A percentile compares a stretch with the other conserved stretches of the same genome.
phyloP scores from a whole-genome alignment of 2,888 invertebrate genomes.

The Hyposoter didymator region DNA sequence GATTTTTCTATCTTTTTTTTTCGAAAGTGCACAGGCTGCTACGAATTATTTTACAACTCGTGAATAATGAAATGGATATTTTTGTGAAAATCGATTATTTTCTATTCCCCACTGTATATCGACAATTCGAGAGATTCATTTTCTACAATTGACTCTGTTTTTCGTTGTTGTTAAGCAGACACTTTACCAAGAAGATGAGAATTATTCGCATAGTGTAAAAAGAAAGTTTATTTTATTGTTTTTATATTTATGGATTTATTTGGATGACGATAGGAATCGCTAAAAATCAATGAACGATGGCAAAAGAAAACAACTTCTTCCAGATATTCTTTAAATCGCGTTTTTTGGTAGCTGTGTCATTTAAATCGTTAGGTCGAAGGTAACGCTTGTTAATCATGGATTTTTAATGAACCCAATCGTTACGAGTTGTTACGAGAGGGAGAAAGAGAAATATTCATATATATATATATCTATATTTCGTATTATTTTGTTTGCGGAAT shows the following conservation, averaged over 20 bases:
- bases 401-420: background rate
- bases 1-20: background rate
- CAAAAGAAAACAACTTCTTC: conserved; percentile 42
- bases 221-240: conserved; percentile 22
- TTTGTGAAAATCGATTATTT: conserved; percentile 1
- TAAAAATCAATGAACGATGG: conserved; percentile 36
- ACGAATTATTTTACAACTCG: conserved; percentile 18
- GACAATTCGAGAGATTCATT: conserved; percentile 38
- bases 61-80: background rate
- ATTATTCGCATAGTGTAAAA: conserved; percentile 37
- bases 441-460: conserved; percentile 9
- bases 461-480: conserved; percentile 12
- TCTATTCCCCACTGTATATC: conserved; percentile 6
- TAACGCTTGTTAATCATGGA: background rate
- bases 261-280: conserved; percentile 23
- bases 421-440: background rate
- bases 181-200: conserved; percentile 26
- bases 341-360: conserved; percentile 24
- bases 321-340: conserved; percentile 19
- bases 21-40: background rate
- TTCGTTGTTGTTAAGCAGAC: background rate
- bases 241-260: conserved; percentile 24
- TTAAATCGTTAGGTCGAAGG: conserved; percentile 1
- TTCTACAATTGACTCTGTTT: conserved; percentile 47
- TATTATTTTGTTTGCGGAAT: conserved; percentile 1